Evolutionary conservation across 2,797 vertebrate genomes (phyloP).

Genomic region (Mycteria americana): DNA sequence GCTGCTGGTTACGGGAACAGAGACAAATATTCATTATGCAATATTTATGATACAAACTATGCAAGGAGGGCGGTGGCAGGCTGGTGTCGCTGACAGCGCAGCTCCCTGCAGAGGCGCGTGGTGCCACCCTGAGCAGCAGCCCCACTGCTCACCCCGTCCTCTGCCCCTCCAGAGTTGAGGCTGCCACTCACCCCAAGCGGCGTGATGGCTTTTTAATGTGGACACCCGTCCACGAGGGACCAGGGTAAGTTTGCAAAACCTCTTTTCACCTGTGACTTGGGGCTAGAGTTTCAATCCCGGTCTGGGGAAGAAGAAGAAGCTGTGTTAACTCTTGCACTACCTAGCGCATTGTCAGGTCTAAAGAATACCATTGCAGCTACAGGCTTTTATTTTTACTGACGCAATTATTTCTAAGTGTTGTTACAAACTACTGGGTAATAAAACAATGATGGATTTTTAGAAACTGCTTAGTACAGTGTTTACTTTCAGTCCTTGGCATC

Average conservation of each 20-base stretch:
- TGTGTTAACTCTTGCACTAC: neutral
- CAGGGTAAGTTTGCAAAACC: neutral
- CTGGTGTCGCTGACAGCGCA: neutral
- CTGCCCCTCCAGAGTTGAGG: neutral
- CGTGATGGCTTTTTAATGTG: neutral
- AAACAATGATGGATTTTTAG: conserved; percentile 9
- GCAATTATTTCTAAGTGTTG: neutral
- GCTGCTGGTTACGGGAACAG: neutral
- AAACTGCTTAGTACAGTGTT: neutral
- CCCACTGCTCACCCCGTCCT: neutral
- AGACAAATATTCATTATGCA: neutral
- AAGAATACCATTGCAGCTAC: neutral
- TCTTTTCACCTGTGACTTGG: neutral
- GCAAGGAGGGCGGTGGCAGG: neutral
- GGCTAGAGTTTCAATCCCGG: neutral
- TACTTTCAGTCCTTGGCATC: neutral
- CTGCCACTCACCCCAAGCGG: neutral
- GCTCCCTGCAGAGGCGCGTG: neutral
- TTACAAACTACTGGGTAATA: neutral
- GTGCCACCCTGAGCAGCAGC: neutral
- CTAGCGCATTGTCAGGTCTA: neutral
- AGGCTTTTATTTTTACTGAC: neutral
- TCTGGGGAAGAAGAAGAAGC: neutral
- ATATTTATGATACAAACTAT: neutral
- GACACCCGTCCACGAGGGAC: neutral